Evolutionary conservation across 37 sponge, comb jelly and placozoan genomes (phyloP).

Genomic region (Tethya wilhelma): DNA sequence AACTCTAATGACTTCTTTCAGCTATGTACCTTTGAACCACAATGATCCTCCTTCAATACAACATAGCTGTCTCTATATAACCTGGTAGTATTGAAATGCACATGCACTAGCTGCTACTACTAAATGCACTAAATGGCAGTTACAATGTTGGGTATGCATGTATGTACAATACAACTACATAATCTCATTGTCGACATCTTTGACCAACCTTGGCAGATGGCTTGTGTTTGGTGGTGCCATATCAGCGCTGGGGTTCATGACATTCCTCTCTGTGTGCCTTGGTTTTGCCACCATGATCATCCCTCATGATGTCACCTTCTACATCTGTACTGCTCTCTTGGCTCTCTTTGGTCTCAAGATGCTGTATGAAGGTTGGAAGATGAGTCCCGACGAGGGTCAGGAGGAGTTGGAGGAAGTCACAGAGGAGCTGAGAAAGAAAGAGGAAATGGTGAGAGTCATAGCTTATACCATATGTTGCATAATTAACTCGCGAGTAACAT

Average conservation of each 20-base stretch:
- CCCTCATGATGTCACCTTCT: slow-evolving; percentile 87
- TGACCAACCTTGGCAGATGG: too few relatives aligned
- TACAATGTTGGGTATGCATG: too few relatives aligned
- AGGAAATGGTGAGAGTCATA: slow-evolving; percentile 80
- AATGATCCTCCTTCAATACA: too few relatives aligned
- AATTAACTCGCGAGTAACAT: too few relatives aligned
- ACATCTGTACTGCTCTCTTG: slow-evolving; percentile 84
- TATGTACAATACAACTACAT: background rate
- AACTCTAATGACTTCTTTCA: too few relatives aligned
- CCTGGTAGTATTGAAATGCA: too few relatives aligned
- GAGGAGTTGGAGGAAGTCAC: slow-evolving; percentile 97
- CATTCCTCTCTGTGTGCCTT: slow-evolving; percentile 78
- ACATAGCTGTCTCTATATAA: too few relatives aligned
- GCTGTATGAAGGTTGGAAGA: slow-evolving; percentile 97
- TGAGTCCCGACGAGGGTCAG: slow-evolving; percentile 89
- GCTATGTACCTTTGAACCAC: too few relatives aligned
- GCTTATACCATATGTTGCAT: too few relatives aligned
- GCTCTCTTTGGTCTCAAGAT: slow-evolving; percentile 96
- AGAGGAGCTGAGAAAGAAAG: slow-evolving; percentile 88
- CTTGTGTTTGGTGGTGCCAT: slow-evolving; percentile 79
- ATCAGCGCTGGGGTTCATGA: slow-evolving; percentile 73
- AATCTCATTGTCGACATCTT: too few relatives aligned
- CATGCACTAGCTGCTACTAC: too few relatives aligned
- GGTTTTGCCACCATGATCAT: slow-evolving; percentile 93
- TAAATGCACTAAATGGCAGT: too few relatives aligned